A percentile compares a stretch with the other conserved stretches of the same genome.
phyloP scores from a whole-genome alignment of 2,797 vertebrate species.

The Anas bernieri region DNA sequence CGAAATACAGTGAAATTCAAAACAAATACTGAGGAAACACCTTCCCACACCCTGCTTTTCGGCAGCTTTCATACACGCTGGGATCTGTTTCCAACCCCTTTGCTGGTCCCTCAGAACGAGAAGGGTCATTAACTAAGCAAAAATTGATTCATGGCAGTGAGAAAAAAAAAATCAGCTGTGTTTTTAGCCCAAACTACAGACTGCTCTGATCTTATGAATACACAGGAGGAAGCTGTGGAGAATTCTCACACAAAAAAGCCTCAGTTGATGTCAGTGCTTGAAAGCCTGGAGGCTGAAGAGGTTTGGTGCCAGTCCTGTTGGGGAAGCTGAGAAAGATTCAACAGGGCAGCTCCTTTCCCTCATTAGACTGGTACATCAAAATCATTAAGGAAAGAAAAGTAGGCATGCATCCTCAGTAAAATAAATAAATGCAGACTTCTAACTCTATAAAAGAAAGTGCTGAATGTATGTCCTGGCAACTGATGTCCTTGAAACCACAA shows the following conservation, averaged over 20 bases:
- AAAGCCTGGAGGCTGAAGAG: not conserved
- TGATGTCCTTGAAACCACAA: not conserved
- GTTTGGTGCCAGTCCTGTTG: not conserved
- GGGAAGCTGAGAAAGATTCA: not conserved
- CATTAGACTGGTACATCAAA: not conserved
- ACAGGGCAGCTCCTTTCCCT: not conserved
- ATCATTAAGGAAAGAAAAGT: not conserved
- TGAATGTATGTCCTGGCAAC: not conserved
- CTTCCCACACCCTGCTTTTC: not conserved
- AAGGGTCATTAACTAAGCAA: slow-evolving; percentile 43
- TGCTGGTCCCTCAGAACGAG: not conserved
- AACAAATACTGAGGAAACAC: not conserved
- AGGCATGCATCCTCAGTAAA: not conserved
- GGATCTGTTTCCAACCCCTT: slow-evolving; percentile 6
- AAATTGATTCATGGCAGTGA: slow-evolving; percentile 29
- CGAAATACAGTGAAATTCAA: slow-evolving; percentile 25
- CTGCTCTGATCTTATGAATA: slow-evolving; percentile 35
- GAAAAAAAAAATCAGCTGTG: slow-evolving; percentile 17
- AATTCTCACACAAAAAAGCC: not conserved
- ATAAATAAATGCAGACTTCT: not conserved
- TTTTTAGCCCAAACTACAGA: slow-evolving; percentile 4
- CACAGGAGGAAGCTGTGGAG: slow-evolving; percentile 28
- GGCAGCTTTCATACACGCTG: not conserved
- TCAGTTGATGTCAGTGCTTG: not conserved
- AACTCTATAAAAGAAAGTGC: fast-evolving